Conservation (phyloP, 2,888 invertebrate species). For the Apotomis capreana region DNA sequence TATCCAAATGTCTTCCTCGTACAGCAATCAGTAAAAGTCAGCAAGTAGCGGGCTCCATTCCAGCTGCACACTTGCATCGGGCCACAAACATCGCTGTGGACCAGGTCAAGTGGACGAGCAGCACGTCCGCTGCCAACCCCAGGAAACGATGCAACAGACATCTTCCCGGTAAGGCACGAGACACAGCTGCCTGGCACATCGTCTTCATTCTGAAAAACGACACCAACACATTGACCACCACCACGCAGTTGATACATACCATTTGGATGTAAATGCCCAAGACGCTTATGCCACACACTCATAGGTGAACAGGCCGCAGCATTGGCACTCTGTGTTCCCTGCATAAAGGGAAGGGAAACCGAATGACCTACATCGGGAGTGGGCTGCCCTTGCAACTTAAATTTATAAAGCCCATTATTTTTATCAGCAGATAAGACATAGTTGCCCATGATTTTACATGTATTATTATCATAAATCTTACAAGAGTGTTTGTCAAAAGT, state of each 20-base stretch:
- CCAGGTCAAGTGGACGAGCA: neutral
- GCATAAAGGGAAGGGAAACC: conserved; percentile 1
- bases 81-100: neutral
- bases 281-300: neutral
- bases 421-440: conserved; percentile 21
- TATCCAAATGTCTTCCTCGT: conserved; percentile 30
- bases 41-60: conserved; percentile 26
- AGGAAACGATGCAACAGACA: conserved; percentile 12
- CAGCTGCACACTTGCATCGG: conserved; percentile 12
- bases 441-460: conserved; percentile 23
- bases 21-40: conserved; percentile 28
- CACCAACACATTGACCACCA: conserved; percentile 1
- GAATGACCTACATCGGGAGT: conserved; percentile 12
- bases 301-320: neutral
- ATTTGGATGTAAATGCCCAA: conserved; percentile 4
- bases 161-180: conserved; percentile 13
- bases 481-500: conserved; percentile 7
- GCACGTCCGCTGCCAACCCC: neutral
- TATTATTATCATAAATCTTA: conserved; percentile 4
- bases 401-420: conserved; percentile 29
- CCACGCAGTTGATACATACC: conserved; percentile 7
- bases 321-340: conserved; percentile 20
- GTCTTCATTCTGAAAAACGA: neutral
- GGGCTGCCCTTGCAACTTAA: conserved; percentile 15
- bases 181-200: conserved; percentile 3